These are phyloP conservation scores for Butastur rufipennis DNA, from an alignment of 2,113 vertebrate species.

Conservation along the genomic window DNA sequence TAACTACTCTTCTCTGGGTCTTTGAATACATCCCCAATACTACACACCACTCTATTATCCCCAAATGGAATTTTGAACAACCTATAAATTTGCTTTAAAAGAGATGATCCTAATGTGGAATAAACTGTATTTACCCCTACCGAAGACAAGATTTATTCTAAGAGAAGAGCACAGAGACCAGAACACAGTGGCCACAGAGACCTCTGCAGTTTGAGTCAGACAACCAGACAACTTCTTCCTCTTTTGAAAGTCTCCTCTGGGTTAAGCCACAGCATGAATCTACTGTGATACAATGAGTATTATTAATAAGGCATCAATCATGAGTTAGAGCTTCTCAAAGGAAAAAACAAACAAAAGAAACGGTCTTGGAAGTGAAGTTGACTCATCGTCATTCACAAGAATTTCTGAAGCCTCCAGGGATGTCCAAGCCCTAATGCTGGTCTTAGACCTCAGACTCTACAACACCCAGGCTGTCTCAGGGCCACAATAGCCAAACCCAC, in stretches of 20 bases:
- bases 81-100: background rate
- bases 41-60: background rate
- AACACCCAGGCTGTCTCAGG: background rate
- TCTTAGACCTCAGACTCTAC: background rate
- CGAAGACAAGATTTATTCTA: background rate
- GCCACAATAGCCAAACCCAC: background rate
- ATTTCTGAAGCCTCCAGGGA: background rate
- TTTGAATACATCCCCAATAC: background rate
- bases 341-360: background rate
- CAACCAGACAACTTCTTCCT: background rate
- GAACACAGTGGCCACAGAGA: background rate
- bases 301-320: background rate
- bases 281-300: background rate
- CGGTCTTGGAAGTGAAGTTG: background rate
- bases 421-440: background rate
- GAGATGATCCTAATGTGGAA: background rate
- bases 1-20: background rate
- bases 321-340: background rate
- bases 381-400: background rate
- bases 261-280: background rate
- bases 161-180: background rate
- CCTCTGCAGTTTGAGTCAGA: background rate
- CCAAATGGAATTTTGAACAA: background rate
- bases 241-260: background rate
- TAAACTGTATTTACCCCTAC: background rate